Evolutionary conservation across 2,888 invertebrate genomes (phyloP), one percentile per base, ranked within the genome.

Genomic region (Parnassius glacialis): DNA sequence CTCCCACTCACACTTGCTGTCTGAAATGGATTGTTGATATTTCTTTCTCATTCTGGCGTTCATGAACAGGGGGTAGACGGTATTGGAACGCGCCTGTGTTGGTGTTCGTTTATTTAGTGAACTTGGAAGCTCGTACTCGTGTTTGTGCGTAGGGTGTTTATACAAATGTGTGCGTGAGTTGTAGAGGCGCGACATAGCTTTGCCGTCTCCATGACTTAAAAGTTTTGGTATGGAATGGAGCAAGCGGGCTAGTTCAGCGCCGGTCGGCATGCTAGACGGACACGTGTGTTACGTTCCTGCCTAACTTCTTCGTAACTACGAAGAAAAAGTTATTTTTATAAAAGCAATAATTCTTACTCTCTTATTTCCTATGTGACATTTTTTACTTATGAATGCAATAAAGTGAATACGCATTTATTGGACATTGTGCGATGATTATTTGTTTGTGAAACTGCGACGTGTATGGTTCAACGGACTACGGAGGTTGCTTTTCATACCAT

Each of bases 171-270:
- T 91, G 90, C 80, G 89, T 87, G 84, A 84, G 83, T 87, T 86
- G 89, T 89, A 90, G 88, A 89, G 89, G 90, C 90, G 88, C 90
- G 89, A 90, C 87, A 90, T 90, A 90, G 91, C 91, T 90, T 88
- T 89, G 89, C 91, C 90, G 90, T 90, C 90, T 90, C 91, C 87
- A 87, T 89, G 90, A 88, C 90, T 91, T 90, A 90, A 91, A 91
- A 90, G 88, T 90, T 91, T 90, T 86, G 90, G 90, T 85, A 81
- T 80, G 81, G 81, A 86, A 89, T 86, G 84, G 80, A 81, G 79
- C 75, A 77, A 78, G 78, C 79, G 80, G 80, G 88, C 81, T 82
- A 91, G 91, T 90, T 87, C 80, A 83, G 84, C 87, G 90, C 90
- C 90, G 90, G 85, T 85, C 85, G 88, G 89, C 88, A 82, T 79